Evolutionary conservation across 2,888 invertebrate genomes (phyloP), one percentile per base, ranked within the genome.

Genomic region (Cheilosia soror): DNA sequence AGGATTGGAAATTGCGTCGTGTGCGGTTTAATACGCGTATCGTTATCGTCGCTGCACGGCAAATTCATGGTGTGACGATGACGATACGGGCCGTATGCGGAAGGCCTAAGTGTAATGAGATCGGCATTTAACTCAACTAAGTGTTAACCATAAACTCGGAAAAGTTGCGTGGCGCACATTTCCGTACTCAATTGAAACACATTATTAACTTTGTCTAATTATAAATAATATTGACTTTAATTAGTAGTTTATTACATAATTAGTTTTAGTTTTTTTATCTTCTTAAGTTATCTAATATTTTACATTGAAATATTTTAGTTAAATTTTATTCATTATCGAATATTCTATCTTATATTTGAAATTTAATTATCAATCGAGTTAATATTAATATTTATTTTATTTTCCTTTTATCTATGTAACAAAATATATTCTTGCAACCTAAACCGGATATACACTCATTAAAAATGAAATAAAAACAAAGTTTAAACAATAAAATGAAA

Each of bases 171-270:
- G 20, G 2, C 20, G 20, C 0, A 20, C 20, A 20, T 20, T 20
- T 13, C 25, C 31, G 9, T 55, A 13, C 37, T 13, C 11, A 62
- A 11, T 7, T 20, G 5, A 49, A 65, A n/a, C 31, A 7, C 13
- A 5, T 5, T 11, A 31, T 47, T 57, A 76, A 60, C 53, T 71
- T 53, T 63, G 57, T 68, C 72, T 85, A 81, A 68, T 80, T 81
- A 85, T 85, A 85, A 84, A 84, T 84, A 75, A 75, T 75, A 69
- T 80, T 84, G 84, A 84, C 60, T 84, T 84, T 84, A 84, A 79
- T 82, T 71, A 72, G 76, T 84, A 79, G 53, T 84, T 80, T 80
- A 76, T 84, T 84, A 80, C 80, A 84, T 80, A 75, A 65, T 76
- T 42, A 73, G 42, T 25, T 66, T 75, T 57, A 69, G 13, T 40